phyloP scores from a whole-genome alignment of 2,113 vertebrate species.

The Pelmatolapia mariae region DNA sequence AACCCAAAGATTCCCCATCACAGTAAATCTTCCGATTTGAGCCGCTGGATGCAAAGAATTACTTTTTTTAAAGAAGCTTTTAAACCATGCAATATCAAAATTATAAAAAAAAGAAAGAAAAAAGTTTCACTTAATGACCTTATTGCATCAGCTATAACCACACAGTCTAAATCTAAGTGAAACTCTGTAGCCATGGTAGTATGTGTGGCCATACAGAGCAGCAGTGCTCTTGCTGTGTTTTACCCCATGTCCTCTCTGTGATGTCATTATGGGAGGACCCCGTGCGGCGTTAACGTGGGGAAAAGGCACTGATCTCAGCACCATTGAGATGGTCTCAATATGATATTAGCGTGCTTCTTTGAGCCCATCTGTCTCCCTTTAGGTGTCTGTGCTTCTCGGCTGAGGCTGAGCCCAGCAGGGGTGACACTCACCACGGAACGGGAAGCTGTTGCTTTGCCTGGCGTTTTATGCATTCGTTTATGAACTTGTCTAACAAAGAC shows the following conservation, averaged over 20 bases:
- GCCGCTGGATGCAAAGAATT: not conserved
- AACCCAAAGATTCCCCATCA: not conserved
- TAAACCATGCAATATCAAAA: not conserved
- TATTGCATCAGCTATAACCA: not conserved
- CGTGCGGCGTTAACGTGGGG: not conserved
- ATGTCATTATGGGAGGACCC: slow-evolving; percentile 1
- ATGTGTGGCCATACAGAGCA: not conserved
- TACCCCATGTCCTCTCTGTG: not conserved
- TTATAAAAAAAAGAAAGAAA: fast-evolving
- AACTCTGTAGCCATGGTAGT: not conserved
- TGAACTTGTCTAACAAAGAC: slow-evolving; percentile 7
- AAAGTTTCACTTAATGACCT: not conserved
- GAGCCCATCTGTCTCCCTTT: slow-evolving; percentile 29
- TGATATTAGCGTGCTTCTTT: slow-evolving; percentile 11
- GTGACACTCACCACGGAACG: not conserved
- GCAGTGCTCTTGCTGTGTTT: not conserved
- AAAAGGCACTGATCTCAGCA: slow-evolving; percentile 9
- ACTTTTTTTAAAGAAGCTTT: not conserved
- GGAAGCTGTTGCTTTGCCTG: not conserved
- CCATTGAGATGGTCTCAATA: slow-evolving; percentile 8
- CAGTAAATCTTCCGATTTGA: not conserved
- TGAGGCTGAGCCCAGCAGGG: slow-evolving; percentile 33
- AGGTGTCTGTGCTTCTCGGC: slow-evolving; percentile 20
- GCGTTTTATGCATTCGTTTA: slow-evolving; percentile 14
- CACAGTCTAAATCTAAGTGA: not conserved